These are phyloP conservation scores for Chamaetylas fuelleborni DNA, from an alignment of 2,113 vertebrate species.

Conservation along the genomic window DNA sequence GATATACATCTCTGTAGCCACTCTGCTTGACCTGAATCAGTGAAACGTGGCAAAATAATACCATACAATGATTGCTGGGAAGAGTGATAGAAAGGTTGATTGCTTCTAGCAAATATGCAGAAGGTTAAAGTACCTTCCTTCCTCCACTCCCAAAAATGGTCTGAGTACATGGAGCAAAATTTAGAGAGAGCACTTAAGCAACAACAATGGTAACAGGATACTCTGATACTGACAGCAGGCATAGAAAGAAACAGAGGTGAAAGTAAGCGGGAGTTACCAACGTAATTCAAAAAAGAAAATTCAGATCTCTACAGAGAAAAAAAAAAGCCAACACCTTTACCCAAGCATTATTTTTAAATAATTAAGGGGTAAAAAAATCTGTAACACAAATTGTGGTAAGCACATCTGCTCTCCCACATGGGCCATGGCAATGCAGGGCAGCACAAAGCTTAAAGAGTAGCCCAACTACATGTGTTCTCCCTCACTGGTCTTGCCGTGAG, in stretches of 20 bases:
- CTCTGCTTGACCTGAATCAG: background rate
- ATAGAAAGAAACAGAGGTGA: background rate
- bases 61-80: background rate
- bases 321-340: background rate
- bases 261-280: background rate
- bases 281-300: background rate
- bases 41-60: background rate
- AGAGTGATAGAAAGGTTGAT: background rate
- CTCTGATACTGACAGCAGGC: background rate
- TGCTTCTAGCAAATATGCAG: background rate
- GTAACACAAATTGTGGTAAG: background rate
- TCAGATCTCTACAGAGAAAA: background rate
- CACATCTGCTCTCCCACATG: no score
- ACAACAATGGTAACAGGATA: background rate
- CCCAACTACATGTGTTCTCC: background rate
- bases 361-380: background rate
- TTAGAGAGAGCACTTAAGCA: background rate
- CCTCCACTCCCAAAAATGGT: background rate
- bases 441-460: background rate
- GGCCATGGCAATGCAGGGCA: background rate
- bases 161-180: background rate
- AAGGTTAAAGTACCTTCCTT: constrained; percentile 1
- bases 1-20: background rate
- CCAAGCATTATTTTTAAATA: background rate
- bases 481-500: background rate